phyloP scores from a whole-genome alignment of 2,113 vertebrate genomes.

The Xerus inauris region DNA sequence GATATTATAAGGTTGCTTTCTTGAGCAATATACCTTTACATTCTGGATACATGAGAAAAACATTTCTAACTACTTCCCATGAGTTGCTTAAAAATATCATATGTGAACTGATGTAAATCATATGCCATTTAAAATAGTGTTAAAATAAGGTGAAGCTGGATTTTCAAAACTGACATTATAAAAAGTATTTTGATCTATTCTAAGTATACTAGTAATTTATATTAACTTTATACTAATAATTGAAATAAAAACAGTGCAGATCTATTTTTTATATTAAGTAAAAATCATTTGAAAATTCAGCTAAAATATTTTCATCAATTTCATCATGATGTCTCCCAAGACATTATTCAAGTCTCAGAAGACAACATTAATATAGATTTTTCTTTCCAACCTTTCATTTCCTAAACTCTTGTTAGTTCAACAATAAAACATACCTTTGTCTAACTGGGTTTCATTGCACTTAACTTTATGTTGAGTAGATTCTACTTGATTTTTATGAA shows the following conservation, averaged over 20 bases:
- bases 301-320: neutral
- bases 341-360: neutral
- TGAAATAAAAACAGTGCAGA: neutral
- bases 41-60: neutral
- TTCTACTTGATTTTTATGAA: conserved; percentile 25
- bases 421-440: neutral
- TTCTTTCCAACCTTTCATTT: neutral
- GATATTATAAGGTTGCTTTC: neutral
- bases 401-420: neutral
- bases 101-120: neutral
- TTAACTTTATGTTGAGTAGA: conserved; percentile 18
- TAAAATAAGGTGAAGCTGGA: neutral
- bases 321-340: neutral
- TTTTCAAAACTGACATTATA: neutral
- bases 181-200: neutral
- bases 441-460: neutral
- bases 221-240: neutral
- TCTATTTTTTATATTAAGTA: neutral
- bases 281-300: neutral
- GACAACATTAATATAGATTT: neutral
- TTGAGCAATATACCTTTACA: neutral
- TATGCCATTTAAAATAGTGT: neutral
- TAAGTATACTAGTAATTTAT: too few relatives aligned
- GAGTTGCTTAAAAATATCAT: neutral
- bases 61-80: neutral